Conservation (phyloP, 2,797 vertebrate species). For the Mormyrus proboscirostris region DNA sequence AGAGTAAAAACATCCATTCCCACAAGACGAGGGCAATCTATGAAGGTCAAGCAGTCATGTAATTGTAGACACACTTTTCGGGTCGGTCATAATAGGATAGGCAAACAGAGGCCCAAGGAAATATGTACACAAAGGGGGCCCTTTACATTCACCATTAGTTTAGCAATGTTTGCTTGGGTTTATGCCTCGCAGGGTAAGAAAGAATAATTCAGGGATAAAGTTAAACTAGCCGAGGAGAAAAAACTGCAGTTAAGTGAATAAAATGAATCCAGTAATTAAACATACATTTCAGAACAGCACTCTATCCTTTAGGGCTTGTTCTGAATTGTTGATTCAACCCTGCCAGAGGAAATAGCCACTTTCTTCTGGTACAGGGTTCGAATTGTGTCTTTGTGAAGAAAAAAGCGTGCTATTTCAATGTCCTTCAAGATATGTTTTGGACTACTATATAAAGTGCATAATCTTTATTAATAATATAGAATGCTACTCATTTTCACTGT, state of each 20-base stretch:
- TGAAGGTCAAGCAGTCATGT: slow-evolving; percentile 8
- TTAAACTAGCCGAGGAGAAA: not conserved
- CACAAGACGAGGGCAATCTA: not conserved
- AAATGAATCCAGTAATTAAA: not conserved
- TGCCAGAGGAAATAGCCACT: not conserved
- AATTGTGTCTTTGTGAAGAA: not conserved
- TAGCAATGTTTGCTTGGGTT: not conserved
- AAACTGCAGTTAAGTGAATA: not conserved
- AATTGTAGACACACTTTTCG: slow-evolving; percentile 8
- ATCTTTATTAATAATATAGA: not conserved
- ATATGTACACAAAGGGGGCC: not conserved
- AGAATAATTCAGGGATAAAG: not conserved
- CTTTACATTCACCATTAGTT: not conserved
- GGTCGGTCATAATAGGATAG: not conserved
- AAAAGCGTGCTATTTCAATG: not conserved
- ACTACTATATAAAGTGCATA: not conserved
- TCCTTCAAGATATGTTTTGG: not conserved
- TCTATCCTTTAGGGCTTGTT: not conserved
- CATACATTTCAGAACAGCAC: not conserved
- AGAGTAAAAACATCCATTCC: not conserved
- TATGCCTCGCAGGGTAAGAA: not conserved
- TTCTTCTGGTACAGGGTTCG: not conserved
- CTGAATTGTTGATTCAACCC: not conserved
- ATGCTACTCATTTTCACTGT: not conserved
- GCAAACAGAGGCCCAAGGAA: not conserved